Base-by-base conservation (phyloP, 2,113 vertebrate species). In the Suricata suricatta region DNA sequence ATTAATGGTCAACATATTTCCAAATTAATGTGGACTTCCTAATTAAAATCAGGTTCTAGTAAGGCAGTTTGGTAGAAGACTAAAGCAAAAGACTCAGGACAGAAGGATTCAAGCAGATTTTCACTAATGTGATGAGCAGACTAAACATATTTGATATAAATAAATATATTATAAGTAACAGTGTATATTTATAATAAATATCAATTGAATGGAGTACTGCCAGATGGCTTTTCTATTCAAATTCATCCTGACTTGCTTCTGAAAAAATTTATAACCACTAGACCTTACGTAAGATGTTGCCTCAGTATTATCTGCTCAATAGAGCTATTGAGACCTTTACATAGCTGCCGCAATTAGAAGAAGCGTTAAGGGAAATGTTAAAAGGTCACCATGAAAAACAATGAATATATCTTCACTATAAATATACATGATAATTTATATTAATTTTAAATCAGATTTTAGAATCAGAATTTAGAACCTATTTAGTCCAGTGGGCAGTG, bases 201-300 rank as follows among this genome's bases (percentile, higher is more conserved):
- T 3, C 38, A 87, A 25, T 71, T 84, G 17, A 21, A 60, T 93
- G 2, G n/a, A 87, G 25, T 76, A 66, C 38, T 87, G 14, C 47
- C 66, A 92, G 21, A 52, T 81, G 66, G 5, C 16, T 74, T 94
- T 76, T 83, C 93, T 50, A 66, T 93, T 96, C 81, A 92, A 96
- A 89, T 95, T 97, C 35, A 95, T 94, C 25, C n/a, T 90, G 86
- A 88, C 12, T 91, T 88, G 17, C 54, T 83, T 96, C 76, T 68
- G 38, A 81, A 94, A 96, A 92, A 92, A 63, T 50, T n/a, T 63
- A 63, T 68, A 85, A 52, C 0, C 8, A 23, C 14, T 81, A 79
- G 38, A 84, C 19, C n/a, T 57, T 47, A 17, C 47, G 19, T 54
- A 38, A 47, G 23, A 7, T 77, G 52, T 88, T 31, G 2, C 12